phyloP scores from a whole-genome alignment of 2,797 vertebrate genomes.

The Tragopan temminckii region DNA sequence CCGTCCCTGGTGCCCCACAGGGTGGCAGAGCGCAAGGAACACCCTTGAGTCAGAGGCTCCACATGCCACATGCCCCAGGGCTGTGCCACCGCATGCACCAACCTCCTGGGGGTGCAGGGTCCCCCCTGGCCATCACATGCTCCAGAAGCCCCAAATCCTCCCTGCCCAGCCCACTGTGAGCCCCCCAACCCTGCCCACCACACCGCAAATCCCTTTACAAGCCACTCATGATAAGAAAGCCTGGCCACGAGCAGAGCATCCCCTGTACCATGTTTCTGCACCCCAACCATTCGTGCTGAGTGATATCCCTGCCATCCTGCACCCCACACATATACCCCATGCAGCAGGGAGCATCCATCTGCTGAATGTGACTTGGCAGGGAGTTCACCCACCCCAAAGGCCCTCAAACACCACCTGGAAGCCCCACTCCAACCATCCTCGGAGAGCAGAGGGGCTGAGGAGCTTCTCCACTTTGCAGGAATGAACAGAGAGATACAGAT shows the following conservation, averaged over 20 bases:
- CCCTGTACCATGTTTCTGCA: neutral
- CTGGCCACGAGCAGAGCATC: neutral
- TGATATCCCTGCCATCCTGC: neutral
- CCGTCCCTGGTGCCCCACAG: neutral
- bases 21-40: neutral
- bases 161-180: neutral
- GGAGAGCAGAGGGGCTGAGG: neutral
- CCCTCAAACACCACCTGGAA: fast-evolving
- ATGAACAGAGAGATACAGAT: fast-evolving
- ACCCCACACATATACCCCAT: fast-evolving
- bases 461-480: fast-evolving
- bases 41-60: too few species aligned
- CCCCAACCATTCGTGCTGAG: neutral
- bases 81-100: neutral
- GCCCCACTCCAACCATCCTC: neutral
- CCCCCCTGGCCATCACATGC: neutral
- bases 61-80: neutral
- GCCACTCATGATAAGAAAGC: neutral
- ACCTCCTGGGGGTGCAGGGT: neutral
- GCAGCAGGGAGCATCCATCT: neutral
- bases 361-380: neutral
- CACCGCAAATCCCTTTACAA: neutral
- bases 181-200: neutral
- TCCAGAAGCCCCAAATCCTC: neutral
- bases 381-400: too few species aligned